Conservation (phyloP, 1,140 invertebrate genomes). For the Drosophila santomea region DNA sequence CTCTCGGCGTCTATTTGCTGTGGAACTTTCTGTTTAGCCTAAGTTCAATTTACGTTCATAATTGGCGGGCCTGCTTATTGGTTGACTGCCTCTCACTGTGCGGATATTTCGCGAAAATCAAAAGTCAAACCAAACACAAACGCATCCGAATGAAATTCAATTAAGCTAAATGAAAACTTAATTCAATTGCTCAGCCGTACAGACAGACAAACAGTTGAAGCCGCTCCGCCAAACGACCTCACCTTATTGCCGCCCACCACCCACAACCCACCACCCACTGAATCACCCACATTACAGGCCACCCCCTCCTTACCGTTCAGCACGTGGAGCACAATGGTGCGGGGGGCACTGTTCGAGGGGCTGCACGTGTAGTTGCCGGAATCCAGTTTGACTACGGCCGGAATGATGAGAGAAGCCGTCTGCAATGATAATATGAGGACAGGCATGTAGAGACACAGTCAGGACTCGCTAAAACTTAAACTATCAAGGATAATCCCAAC, state of each 20-base stretch:
- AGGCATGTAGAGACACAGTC: background rate
- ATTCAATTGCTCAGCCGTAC: slow-evolving; percentile 74
- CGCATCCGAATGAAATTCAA: slow-evolving; percentile 77
- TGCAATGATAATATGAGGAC: slow-evolving; percentile 52
- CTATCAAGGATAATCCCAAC: too few relatives aligned
- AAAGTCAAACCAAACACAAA: slow-evolving; percentile 66
- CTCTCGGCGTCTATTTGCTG: background rate
- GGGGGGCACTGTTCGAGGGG: slow-evolving; percentile 82
- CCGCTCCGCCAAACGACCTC: slow-evolving; percentile 10
- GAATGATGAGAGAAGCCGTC: slow-evolving; percentile 84
- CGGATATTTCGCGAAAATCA: slow-evolving; percentile 41
- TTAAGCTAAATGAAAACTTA: slow-evolving; percentile 84
- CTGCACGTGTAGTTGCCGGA: slow-evolving; percentile 85
- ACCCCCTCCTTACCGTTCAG: slow-evolving; percentile 75
- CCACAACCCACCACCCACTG: slow-evolving; percentile 12
- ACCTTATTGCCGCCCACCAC: slow-evolving; percentile 5
- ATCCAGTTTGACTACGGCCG: slow-evolving; percentile 82
- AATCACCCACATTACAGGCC: background rate
- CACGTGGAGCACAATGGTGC: slow-evolving; percentile 82
- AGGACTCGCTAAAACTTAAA: background rate
- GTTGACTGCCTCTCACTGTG: slow-evolving; percentile 45
- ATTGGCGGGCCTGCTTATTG: background rate
- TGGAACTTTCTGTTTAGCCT: background rate
- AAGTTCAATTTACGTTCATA: slow-evolving; percentile 21
- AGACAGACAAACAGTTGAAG: slow-evolving; percentile 66